phyloP scores from a whole-genome alignment of 2,113 vertebrate genomes.

The Rousettus leschenaultii region DNA sequence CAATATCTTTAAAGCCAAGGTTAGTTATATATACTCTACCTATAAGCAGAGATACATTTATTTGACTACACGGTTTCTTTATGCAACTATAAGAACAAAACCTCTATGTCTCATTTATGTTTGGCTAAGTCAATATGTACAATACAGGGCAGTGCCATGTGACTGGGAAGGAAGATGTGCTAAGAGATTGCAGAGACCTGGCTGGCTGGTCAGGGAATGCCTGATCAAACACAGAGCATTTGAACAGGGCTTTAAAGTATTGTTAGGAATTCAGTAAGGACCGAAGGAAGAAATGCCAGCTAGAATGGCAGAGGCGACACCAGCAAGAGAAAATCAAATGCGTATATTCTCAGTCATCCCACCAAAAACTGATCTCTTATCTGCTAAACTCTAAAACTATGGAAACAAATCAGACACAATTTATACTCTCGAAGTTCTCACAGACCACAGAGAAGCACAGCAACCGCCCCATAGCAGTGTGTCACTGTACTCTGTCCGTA shows the following conservation, averaged over 20 bases:
- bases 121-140: background rate
- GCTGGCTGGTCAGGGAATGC: background rate
- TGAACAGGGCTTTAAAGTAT: background rate
- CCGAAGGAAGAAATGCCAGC: background rate
- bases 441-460: background rate
- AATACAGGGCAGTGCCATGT: background rate
- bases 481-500: background rate
- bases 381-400: background rate
- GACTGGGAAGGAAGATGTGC: background rate
- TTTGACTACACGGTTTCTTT: constrained; percentile 10
- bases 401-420: background rate
- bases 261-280: background rate
- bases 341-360: background rate
- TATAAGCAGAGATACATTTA: background rate
- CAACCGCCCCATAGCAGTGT: background rate
- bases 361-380: background rate
- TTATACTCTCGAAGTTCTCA: background rate
- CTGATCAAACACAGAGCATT: background rate
- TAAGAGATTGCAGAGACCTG: background rate
- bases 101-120: background rate
- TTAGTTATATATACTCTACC: background rate
- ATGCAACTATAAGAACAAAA: background rate
- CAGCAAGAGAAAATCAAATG: background rate
- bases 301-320: background rate
- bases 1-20: background rate